These are phyloP conservation scores for Drosophila pseudoananassae DNA, from an alignment of 1,140 invertebrate genomes.

Conservation along the genomic window DNA sequence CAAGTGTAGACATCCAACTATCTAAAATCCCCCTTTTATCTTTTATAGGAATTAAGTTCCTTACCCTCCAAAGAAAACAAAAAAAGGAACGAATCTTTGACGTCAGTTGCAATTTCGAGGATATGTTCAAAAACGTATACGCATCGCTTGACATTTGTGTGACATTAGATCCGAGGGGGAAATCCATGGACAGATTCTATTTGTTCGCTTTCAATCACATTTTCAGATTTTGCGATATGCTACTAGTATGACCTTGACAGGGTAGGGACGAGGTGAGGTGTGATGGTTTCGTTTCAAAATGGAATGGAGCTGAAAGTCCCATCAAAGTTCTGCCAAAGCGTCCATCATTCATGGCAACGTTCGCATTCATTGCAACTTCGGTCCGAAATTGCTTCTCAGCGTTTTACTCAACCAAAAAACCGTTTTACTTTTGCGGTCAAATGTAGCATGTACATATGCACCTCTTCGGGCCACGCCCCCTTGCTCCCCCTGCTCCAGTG, in stretches of 20 bases:
- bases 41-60: constrained; percentile 21
- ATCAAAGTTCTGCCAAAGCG: constrained; percentile 48
- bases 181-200: constrained; percentile 37
- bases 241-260: constrained; percentile 30
- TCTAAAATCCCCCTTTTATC: constrained; percentile 35
- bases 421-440: constrained; percentile 77
- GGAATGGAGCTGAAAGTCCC: constrained; percentile 36
- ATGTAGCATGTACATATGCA: constrained; percentile 74
- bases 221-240: constrained; percentile 36
- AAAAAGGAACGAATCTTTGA: constrained; percentile 17
- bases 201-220: constrained; percentile 49
- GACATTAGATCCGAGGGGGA: constrained; percentile 22
- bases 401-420: constrained; percentile 64
- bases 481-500: not conserved
- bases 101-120: constrained; percentile 41
- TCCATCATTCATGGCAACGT: constrained; percentile 60
- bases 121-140: constrained; percentile 21
- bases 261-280: not conserved
- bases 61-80: constrained; percentile 7
- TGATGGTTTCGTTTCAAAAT: not conserved
- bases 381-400: constrained; percentile 68
- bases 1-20: not conserved
- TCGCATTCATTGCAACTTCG: constrained; percentile 70
- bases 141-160: constrained; percentile 38
- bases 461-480: constrained; percentile 5